A percentile compares a stretch with the other conserved stretches of the same genome.
Conservation (phyloP, 2,888 invertebrate species). For the Microctonus aethiopoides region DNA sequence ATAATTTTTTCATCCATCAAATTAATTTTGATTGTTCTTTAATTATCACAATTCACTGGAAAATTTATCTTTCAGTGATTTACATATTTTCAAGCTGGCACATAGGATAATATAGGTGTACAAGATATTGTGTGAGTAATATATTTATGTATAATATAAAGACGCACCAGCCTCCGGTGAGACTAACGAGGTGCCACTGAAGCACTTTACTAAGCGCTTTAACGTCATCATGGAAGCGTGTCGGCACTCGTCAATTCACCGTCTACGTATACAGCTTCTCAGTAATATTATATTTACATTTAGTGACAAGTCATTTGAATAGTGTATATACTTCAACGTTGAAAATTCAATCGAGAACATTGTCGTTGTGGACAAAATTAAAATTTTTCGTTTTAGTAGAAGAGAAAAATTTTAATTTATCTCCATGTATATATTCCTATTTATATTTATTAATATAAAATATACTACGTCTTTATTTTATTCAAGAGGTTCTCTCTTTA, state of each 20-base stretch:
- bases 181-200: slow-evolving; percentile 50
- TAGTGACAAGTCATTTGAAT: slow-evolving; percentile 2
- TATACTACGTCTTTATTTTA: too few relatives aligned
- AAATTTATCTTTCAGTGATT: slow-evolving; percentile 6
- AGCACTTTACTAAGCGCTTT: slow-evolving; percentile 22
- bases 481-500: not conserved
- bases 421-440: too few relatives aligned
- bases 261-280: slow-evolving; percentile 9
- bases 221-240: slow-evolving; percentile 31
- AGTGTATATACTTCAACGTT: not conserved
- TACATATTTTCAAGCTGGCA: slow-evolving; percentile 44
- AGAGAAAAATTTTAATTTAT: not conserved
- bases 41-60: not conserved
- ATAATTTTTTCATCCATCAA: not conserved
- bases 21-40: not conserved
- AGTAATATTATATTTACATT: slow-evolving; percentile 17
- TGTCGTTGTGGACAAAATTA: not conserved
- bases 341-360: not conserved
- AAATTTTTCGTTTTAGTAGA: not conserved
- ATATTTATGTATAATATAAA: too few relatives aligned
- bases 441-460: too few relatives aligned
- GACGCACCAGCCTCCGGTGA: slow-evolving; percentile 37
- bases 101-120: slow-evolving; percentile 42
- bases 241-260: slow-evolving; percentile 3
- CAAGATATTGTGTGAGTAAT: too few relatives aligned